A percentile compares a stretch with the other conserved stretches of the same genome.
These are phyloP conservation scores for Muscicapa comitata DNA, from an alignment of 2,797 vertebrate genomes.

Conservation along the genomic window DNA sequence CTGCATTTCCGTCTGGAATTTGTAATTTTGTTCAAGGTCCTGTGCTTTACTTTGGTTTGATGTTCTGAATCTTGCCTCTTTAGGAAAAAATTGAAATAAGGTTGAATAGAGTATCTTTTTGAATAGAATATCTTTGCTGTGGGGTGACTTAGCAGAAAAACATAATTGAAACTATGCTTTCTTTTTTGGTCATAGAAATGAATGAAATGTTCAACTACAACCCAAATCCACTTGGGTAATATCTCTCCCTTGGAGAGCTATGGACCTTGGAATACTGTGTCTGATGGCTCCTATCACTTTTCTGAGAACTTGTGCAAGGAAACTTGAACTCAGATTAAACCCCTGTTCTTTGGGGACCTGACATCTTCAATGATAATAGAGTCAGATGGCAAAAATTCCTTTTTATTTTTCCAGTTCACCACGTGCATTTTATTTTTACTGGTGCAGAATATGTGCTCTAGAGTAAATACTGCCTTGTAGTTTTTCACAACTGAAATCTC, in stretches of 20 bases:
- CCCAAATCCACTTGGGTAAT: neutral
- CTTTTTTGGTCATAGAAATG: neutral
- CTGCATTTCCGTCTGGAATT: neutral
- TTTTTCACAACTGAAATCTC: neutral
- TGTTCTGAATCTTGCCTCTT: neutral
- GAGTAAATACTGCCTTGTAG: neutral
- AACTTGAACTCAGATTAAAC: neutral
- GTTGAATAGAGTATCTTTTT: neutral
- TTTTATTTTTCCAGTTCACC: neutral
- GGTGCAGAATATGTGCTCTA: neutral
- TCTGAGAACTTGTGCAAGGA: neutral
- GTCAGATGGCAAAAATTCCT: neutral
- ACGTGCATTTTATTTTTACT: neutral
- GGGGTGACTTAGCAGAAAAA: neutral
- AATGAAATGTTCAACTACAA: neutral
- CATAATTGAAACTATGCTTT: neutral
- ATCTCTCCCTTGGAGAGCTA: neutral
- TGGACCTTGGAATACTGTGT: neutral
- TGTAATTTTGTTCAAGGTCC: neutral
- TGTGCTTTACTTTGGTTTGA: neutral
- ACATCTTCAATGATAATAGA: neutral
- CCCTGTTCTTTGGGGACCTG: neutral
- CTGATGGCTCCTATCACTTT: neutral
- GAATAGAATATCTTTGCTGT: neutral
- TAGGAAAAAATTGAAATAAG: neutral